phyloP scores from a whole-genome alignment of 2,113 vertebrate species.

The Elaphurus davidianus region DNA sequence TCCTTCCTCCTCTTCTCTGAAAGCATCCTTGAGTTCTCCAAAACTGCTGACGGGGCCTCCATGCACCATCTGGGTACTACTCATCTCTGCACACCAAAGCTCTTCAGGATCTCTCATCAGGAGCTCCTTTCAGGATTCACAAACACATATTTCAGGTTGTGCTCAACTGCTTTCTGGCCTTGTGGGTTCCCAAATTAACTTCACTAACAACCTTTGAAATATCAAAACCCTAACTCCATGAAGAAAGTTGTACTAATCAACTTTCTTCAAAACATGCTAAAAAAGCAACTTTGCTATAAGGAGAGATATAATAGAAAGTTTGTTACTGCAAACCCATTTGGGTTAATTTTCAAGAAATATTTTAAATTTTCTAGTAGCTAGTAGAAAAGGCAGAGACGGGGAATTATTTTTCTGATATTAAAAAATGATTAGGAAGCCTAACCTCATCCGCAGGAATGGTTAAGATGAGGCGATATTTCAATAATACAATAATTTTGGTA shows the following conservation, averaged over 20 bases:
- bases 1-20: background rate
- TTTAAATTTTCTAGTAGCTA: background rate
- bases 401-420: conserved; percentile 32
- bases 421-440: background rate
- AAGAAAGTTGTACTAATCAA: background rate
- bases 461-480: background rate
- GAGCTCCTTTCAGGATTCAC: background rate
- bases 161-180: background rate
- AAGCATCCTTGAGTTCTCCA: background rate
- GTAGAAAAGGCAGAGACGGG: background rate
- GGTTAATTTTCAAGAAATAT: background rate
- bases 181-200: conserved; percentile 22
- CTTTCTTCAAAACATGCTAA: conserved; percentile 13
- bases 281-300: background rate
- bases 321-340: background rate
- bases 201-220: background rate
- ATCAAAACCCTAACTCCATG: background rate
- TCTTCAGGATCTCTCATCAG: background rate
- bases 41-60: background rate
- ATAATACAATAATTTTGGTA: background rate
- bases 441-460: background rate
- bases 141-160: background rate
- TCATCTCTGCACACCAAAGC: background rate
- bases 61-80: background rate
- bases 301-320: conserved; percentile 1